Evolutionary conservation across 2,797 vertebrate species (phyloP).

Genomic region (Erethizon dorsatum): DNA sequence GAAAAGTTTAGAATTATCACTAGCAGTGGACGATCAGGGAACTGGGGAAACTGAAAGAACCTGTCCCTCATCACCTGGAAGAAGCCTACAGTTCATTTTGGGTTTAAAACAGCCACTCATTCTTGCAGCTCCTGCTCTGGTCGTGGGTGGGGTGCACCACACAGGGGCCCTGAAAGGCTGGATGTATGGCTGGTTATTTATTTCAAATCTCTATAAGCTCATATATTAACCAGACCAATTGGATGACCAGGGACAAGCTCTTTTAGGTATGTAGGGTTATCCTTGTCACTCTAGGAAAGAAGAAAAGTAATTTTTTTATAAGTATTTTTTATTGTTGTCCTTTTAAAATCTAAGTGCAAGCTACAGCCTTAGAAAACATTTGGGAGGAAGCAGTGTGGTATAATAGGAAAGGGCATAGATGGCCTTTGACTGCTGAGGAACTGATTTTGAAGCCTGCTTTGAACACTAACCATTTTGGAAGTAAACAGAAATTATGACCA

Average conservation of each 20-base stretch:
- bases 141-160: not conserved
- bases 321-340: not conserved
- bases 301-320: not conserved
- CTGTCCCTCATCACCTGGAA: slow-evolving; percentile 7
- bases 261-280: not conserved
- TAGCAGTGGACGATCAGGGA: not conserved
- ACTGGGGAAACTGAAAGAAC: not conserved
- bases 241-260: not conserved
- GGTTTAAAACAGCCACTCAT: not conserved
- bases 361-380: not conserved
- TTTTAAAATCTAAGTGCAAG: slow-evolving; percentile 3
- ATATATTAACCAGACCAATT: not conserved
- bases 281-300: not conserved
- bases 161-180: not conserved
- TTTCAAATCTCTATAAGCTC: not conserved
- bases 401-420: not conserved
- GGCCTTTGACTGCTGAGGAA: slow-evolving; percentile 1
- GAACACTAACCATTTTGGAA: slow-evolving; percentile 11
- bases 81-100: not conserved
- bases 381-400: not conserved
- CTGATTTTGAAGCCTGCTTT: slow-evolving; percentile 44
- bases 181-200: not conserved
- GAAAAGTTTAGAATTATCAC: not conserved
- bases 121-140: not conserved
- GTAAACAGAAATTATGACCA: slow-evolving; percentile 37